Conservation (phyloP, 2,113 vertebrate genomes). For the Neotoma lepida region DNA sequence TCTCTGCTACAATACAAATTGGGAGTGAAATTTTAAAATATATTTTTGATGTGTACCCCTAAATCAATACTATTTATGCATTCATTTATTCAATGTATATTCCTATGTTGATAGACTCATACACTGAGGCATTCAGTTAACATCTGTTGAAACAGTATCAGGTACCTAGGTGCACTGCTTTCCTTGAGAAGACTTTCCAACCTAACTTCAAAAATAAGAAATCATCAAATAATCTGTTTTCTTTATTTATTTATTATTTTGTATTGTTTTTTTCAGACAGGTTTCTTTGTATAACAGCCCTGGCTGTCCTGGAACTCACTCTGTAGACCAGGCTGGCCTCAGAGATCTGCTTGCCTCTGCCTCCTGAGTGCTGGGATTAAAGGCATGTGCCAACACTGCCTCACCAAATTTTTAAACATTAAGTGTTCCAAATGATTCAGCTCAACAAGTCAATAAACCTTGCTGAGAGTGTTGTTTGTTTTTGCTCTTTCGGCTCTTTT, state of each 20-base stretch:
- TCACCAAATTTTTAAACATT: not conserved
- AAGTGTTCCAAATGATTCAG: constrained; percentile 47
- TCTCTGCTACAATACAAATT: constrained; percentile 18
- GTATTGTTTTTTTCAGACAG: not conserved
- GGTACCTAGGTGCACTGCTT: not conserved
- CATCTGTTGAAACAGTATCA: not conserved
- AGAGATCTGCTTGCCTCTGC: not conserved
- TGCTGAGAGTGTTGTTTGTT: not conserved
- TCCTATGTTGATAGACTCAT: not conserved
- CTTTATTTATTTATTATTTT: not conserved
- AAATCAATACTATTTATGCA: not conserved
- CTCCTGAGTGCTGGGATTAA: not conserved
- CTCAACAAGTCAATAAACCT: not conserved
- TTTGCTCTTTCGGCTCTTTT: too few species aligned
- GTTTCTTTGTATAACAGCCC: not conserved
- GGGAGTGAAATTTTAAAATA: constrained; percentile 12
- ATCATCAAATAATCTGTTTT: not conserved
- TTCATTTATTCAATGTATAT: constrained; percentile 18
- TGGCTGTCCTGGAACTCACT: not conserved
- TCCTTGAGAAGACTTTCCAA: constrained; percentile 33
- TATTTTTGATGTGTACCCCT: not conserved
- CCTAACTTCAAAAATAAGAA: not conserved
- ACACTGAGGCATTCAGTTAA: not conserved
- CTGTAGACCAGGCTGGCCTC: not conserved
- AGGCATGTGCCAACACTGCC: not conserved